A percentile compares a stretch with the other conserved stretches of the same genome.
These are phyloP conservation scores for Eunapius fragilis DNA, from an alignment of 37 sponge, comb jelly and placozoan genomes.

Conservation along the genomic window DNA sequence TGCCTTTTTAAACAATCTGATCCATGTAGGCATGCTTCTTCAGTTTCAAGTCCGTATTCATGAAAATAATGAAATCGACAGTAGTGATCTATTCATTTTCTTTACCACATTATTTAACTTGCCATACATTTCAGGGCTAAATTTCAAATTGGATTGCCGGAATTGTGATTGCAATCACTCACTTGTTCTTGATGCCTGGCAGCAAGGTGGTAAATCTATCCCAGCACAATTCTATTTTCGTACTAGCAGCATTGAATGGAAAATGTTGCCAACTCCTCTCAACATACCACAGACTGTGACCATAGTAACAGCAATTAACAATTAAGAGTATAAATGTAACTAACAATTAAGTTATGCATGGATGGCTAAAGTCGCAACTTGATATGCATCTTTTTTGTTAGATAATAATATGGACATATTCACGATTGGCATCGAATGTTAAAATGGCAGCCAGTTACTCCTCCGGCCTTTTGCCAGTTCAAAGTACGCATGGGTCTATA, in stretches of 20 bases:
- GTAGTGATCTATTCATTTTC: not conserved
- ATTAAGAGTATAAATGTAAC: too few relatives aligned
- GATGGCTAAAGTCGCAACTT: too few relatives aligned
- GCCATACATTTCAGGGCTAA: not conserved
- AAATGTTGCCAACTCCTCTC: not conserved
- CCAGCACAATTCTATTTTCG: not conserved
- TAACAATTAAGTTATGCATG: too few relatives aligned
- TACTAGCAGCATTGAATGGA: not conserved
- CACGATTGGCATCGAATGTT: too few relatives aligned
- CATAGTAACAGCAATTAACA: too few relatives aligned
- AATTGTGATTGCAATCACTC: not conserved
- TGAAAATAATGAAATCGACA: not conserved
- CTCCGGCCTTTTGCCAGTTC: too few relatives aligned
- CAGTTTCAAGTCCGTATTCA: not conserved
- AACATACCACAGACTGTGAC: not conserved
- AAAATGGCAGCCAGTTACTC: too few relatives aligned
- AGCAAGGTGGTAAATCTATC: not conserved
- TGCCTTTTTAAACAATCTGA: not conserved
- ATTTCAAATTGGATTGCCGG: not conserved
- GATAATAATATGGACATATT: too few relatives aligned
- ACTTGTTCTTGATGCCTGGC: not conserved
- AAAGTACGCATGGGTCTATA: too few relatives aligned
- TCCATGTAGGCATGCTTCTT: not conserved
- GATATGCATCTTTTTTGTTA: too few relatives aligned
- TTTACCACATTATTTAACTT: not conserved